phyloP scores from a whole-genome alignment of 2,888 invertebrate species.

The Lithophane semibrunnea region DNA sequence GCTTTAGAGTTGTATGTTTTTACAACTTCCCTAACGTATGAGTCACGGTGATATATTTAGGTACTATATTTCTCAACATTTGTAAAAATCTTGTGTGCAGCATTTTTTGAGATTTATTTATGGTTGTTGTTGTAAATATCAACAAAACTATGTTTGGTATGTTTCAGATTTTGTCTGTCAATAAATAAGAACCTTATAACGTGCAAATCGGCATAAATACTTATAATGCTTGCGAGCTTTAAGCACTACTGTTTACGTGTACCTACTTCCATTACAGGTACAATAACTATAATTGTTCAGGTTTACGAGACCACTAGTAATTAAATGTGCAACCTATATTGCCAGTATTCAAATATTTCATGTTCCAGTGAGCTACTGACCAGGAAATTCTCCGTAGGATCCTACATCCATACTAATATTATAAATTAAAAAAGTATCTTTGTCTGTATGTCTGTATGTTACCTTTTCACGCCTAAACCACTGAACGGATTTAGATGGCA shows the following conservation, averaged over 20 bases:
- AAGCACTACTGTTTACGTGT: neutral
- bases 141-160: neutral
- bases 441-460: too few species aligned
- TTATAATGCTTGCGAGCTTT: neutral
- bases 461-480: too few species aligned
- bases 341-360: neutral
- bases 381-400: neutral
- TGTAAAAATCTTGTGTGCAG: neutral
- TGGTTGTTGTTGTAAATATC: neutral
- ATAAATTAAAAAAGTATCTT: too few species aligned
- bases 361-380: neutral
- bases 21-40: neutral
- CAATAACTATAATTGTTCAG: constrained; percentile 23
- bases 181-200: neutral
- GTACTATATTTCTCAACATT: too few species aligned
- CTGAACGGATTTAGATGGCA: too few species aligned
- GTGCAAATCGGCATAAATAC: neutral
- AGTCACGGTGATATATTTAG: too few species aligned
- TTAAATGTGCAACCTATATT: constrained; percentile 18
- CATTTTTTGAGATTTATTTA: neutral
- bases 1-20: neutral
- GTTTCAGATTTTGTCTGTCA: neutral
- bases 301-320: constrained; percentile 4
- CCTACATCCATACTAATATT: too few species aligned
- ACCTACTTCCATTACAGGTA: neutral